Evolutionary conservation across 2,797 vertebrate genomes (phyloP).

Genomic region (Aratinga solstitialis): DNA sequence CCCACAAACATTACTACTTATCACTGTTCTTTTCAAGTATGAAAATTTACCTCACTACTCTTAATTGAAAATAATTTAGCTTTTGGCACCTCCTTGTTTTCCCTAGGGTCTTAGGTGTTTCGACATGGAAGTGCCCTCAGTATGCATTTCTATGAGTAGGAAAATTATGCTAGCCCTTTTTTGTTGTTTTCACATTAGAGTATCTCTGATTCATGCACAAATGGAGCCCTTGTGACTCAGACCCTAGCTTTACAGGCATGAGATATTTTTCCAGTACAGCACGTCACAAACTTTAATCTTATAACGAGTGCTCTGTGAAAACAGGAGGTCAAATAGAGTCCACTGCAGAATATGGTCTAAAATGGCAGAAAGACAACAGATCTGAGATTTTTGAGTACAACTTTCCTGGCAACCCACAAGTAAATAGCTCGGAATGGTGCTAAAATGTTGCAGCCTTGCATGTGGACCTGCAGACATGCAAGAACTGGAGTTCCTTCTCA

Average conservation of each 20-base stretch:
- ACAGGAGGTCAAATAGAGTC: background rate
- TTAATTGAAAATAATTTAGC: background rate
- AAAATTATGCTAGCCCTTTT: no score
- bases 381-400: background rate
- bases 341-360: background rate
- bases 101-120: background rate
- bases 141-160: background rate
- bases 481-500: background rate
- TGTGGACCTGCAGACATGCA: background rate
- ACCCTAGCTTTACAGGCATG: background rate
- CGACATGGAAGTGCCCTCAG: background rate
- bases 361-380: background rate
- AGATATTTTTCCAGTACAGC: background rate
- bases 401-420: background rate
- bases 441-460: background rate
- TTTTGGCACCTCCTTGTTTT: background rate
- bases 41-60: background rate
- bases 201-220: background rate
- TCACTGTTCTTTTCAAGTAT: background rate
- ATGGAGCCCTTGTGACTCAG: background rate
- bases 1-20: background rate
- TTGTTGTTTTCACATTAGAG: background rate
- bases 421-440: background rate
- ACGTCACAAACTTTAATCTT: background rate
- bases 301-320: rapidly evolving